A percentile compares a stretch with the other conserved stretches of the same genome.
Conservation (phyloP, 2,888 invertebrate species). For the Carpatolechia fugitivella region DNA sequence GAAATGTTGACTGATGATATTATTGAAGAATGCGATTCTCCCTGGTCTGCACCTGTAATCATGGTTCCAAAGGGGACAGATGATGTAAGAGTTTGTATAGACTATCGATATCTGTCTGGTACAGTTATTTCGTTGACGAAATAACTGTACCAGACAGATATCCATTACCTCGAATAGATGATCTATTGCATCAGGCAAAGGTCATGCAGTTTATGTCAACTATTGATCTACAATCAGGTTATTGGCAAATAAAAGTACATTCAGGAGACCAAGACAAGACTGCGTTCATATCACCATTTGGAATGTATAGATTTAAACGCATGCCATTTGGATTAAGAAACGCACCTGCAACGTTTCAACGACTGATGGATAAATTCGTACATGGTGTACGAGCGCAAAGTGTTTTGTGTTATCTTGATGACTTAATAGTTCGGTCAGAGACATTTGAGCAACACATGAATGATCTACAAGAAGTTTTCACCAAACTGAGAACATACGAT, state of each 20-base stretch:
- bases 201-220: conserved; percentile 29
- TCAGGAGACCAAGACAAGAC: conserved; percentile 36
- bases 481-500: conserved; percentile 21
- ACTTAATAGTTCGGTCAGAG: conserved; percentile 26
- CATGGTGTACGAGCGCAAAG: conserved; percentile 19
- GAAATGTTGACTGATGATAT: conserved; percentile 15
- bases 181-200: conserved; percentile 34
- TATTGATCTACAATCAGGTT: conserved; percentile 31
- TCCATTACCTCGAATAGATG: conserved; percentile 49
- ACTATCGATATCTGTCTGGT: conserved; percentile 4
- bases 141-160: conserved; percentile 10
- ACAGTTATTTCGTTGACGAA: too few species aligned
- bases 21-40: conserved; percentile 12
- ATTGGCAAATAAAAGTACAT: conserved; percentile 30
- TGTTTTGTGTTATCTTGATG: conserved; percentile 30
- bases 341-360: conserved; percentile 39
- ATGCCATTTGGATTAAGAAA: conserved; percentile 43
- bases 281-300: conserved; percentile 35
- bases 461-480: conserved; percentile 16
- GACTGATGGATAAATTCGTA: conserved; percentile 34
- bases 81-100: conserved; percentile 11
- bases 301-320: conserved; percentile 26
- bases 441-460: background rate
- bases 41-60: conserved; percentile 15
- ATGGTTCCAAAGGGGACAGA: background rate